Conservation (phyloP, 92 coral and sea anemone species). For the Plumapathes pennacea region DNA sequence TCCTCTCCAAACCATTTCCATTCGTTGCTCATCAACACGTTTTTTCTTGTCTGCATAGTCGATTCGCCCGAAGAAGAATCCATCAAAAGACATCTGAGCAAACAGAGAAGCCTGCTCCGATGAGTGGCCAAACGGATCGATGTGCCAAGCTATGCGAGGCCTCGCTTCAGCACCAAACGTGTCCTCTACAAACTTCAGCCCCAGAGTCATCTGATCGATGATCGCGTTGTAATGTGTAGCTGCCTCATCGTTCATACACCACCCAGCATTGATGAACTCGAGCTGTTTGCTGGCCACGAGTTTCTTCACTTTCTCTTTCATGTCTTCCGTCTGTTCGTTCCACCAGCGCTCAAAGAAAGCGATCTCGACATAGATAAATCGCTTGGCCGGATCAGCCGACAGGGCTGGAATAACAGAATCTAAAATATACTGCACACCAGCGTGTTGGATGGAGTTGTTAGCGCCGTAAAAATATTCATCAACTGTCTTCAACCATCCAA, state of each 20-base stretch:
- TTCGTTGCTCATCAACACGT: conserved; percentile 62
- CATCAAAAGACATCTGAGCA: conserved; percentile 97
- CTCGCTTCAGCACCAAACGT: conserved; percentile 89
- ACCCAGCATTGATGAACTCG: conserved; percentile 95
- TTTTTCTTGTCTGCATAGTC: conserved; percentile 71
- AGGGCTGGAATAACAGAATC: conserved; percentile 94
- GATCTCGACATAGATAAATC: conserved; percentile 92
- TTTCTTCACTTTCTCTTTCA: conserved; percentile 64
- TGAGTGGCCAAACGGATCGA: conserved; percentile 99
- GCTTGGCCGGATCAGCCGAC: conserved; percentile 59
- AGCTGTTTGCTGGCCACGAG: conserved; percentile 65
- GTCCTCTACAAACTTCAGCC: conserved; percentile 79
- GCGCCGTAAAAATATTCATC: conserved; percentile 92
- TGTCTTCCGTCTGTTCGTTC: conserved; percentile 65
- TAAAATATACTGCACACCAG: conserved; percentile 95
- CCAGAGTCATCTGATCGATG: conserved; percentile 96
- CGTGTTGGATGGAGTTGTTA: conserved; percentile 79
- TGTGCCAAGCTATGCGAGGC: conserved; percentile 92
- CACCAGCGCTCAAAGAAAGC: conserved; percentile 96
- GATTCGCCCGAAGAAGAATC: conserved; percentile 87
- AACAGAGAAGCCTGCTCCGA: conserved; percentile 93
- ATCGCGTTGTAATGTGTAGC: conserved; percentile 92
- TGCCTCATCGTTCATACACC: conserved; percentile 99
- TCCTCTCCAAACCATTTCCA: conserved; percentile 96
- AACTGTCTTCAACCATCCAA: conserved; percentile 92